Conservation (phyloP, 1,140 invertebrate species). For the Coptotermes formosanus region DNA sequence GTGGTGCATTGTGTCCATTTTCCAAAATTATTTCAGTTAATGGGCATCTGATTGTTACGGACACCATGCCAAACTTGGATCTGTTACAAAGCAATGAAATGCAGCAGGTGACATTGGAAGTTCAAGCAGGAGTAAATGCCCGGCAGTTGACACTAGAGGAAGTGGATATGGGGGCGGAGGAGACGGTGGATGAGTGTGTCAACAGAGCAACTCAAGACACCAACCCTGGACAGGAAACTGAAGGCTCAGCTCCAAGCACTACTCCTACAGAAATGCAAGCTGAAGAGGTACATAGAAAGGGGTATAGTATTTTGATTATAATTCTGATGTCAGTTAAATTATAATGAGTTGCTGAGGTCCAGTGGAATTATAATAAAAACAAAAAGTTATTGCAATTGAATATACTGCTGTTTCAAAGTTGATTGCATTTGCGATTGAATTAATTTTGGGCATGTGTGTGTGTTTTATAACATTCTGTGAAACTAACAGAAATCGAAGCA, state of each 20-base stretch:
- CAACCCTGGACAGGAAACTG: neutral
- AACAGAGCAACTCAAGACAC: neutral
- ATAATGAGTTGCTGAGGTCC: no score
- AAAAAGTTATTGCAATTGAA: no score
- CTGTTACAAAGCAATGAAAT: neutral
- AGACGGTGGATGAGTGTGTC: neutral
- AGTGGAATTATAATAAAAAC: no score
- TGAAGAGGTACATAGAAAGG: neutral
- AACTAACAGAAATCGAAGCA: no score
- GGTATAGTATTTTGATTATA: no score
- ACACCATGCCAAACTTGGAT: neutral
- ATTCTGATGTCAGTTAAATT: no score
- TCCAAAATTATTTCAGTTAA: slow-evolving; percentile 3
- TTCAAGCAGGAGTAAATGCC: neutral
- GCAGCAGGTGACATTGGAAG: neutral
- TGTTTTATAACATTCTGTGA: no score
- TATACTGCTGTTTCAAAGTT: no score
- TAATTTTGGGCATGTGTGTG: no score
- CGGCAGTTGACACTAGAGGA: neutral
- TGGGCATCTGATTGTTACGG: neutral
- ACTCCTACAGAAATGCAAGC: neutral
- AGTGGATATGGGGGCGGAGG: neutral
- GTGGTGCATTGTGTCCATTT: no score
- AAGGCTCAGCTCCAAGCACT: neutral
- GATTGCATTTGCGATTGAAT: no score